phyloP scores from a whole-genome alignment of 92 coral and sea anemone genomes.

The Metridium senile region DNA sequence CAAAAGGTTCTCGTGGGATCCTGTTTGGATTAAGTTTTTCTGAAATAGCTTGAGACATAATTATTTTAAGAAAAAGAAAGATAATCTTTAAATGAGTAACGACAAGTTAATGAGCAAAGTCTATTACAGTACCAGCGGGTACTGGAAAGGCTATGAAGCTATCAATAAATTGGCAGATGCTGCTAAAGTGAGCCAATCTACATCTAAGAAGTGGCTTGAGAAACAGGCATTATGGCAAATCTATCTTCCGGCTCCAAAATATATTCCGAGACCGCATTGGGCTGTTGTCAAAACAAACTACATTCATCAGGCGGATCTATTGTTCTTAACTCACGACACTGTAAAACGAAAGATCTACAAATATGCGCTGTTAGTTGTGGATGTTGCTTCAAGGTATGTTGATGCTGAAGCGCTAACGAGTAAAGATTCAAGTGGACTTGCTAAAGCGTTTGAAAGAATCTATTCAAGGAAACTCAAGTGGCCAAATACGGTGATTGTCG shows the following conservation, averaged over 20 bases:
- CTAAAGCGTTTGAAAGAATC: conserved; percentile 37
- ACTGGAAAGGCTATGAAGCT: conserved; percentile 47
- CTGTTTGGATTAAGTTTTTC: conserved; percentile 55
- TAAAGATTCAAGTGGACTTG: conserved; percentile 40
- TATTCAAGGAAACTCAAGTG: conserved; percentile 41
- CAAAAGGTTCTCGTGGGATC: conserved; percentile 52
- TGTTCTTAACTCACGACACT: conserved; percentile 49
- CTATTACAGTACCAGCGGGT: conserved; percentile 32
- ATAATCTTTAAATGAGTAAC: conserved; percentile 32
- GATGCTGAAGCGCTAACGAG: conserved; percentile 51
- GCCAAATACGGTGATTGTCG: conserved; percentile 51
- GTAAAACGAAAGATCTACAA: conserved; percentile 44
- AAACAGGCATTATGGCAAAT: conserved; percentile 46
- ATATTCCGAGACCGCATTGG: conserved; percentile 48
- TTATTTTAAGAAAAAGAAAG: conserved; percentile 10
- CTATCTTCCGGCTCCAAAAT: conserved; percentile 40
- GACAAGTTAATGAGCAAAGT: conserved; percentile 36
- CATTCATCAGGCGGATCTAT: conserved; percentile 49
- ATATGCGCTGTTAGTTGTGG: conserved; percentile 49
- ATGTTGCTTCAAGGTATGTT: conserved; percentile 39
- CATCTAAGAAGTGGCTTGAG: conserved; percentile 30
- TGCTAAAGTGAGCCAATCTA: conserved; percentile 34
- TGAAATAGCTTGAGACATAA: conserved; percentile 50
- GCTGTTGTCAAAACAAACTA: conserved; percentile 38
- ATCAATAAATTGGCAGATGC: conserved; percentile 41